Conservation (phyloP, 2,797 vertebrate genomes). For the Channallabes apus region DNA sequence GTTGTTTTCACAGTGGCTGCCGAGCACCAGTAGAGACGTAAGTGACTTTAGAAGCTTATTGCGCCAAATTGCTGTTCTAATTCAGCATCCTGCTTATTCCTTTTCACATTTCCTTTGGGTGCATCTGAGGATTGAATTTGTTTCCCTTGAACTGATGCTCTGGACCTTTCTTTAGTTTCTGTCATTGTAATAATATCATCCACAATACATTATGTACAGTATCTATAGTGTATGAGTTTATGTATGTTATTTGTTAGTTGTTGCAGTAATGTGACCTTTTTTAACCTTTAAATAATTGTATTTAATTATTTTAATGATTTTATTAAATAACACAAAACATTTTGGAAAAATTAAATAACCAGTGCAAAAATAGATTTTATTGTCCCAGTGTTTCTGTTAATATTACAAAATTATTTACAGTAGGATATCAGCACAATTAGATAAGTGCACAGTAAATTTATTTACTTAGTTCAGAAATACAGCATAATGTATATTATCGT, state of each 20-base stretch:
- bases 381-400: neutral
- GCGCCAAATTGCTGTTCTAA: slow-evolving; percentile 31
- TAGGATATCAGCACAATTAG: neutral
- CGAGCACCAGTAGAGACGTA: slow-evolving; percentile 81
- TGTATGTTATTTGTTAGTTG: neutral
- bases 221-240: too few relatives aligned
- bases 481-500: neutral
- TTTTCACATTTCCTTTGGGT: neutral
- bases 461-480: neutral
- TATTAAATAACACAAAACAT: neutral
- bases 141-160: neutral
- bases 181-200: neutral
- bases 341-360: neutral
- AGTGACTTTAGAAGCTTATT: slow-evolving; percentile 67
- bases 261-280: neutral
- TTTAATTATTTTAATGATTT: neutral
- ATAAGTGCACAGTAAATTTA: neutral
- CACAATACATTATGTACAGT: too few relatives aligned
- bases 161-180: neutral
- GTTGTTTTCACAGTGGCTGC: slow-evolving; percentile 77
- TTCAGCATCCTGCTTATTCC: slow-evolving; percentile 2
- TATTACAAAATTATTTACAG: neutral
- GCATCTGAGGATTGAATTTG: neutral
- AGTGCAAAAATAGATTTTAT: neutral
- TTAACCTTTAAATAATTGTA: neutral